phyloP scores from a whole-genome alignment of 2,888 invertebrate genomes.

The Diplolepis rosae region DNA sequence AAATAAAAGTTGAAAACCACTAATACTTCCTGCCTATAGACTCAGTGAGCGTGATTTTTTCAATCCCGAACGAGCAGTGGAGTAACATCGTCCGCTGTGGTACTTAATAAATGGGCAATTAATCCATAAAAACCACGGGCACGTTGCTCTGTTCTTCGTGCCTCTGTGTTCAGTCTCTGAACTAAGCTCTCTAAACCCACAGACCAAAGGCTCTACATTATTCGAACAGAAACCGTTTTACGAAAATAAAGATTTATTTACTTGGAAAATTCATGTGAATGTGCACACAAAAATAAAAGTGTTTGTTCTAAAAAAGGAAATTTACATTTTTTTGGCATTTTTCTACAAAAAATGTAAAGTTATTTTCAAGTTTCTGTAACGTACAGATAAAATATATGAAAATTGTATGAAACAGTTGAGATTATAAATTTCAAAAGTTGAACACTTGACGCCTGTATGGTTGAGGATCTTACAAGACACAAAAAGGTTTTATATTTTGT shows the following conservation, averaged over 20 bases:
- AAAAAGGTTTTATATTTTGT: no score
- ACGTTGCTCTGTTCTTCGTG: constrained; percentile 44
- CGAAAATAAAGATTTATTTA: constrained; percentile 19
- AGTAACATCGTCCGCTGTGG: not conserved
- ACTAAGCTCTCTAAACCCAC: constrained; percentile 58
- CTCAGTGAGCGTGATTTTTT: constrained; percentile 20
- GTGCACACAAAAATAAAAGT: not conserved
- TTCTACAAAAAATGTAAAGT: no score
- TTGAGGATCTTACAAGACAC: no score
- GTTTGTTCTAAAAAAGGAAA: no score
- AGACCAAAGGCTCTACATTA: constrained; percentile 56
- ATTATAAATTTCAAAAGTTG: no score
- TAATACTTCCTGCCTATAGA: not conserved
- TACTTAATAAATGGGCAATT: constrained; percentile 62
- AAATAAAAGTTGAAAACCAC: constrained; percentile 11
- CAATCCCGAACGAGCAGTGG: not conserved
- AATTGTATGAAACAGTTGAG: no score
- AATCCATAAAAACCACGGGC: constrained; percentile 56
- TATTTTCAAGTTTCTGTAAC: no score
- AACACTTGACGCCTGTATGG: no score
- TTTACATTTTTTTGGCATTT: no score
- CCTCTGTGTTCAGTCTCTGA: constrained; percentile 51
- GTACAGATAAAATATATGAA: no score
- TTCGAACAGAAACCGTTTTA: constrained; percentile 48
- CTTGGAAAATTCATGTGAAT: not conserved